Percentiles rank a stretch among this genome's conserved stretches.
phyloP scores from a whole-genome alignment of 2,797 vertebrate genomes.

The Odontamblyopus lacepedii region DNA sequence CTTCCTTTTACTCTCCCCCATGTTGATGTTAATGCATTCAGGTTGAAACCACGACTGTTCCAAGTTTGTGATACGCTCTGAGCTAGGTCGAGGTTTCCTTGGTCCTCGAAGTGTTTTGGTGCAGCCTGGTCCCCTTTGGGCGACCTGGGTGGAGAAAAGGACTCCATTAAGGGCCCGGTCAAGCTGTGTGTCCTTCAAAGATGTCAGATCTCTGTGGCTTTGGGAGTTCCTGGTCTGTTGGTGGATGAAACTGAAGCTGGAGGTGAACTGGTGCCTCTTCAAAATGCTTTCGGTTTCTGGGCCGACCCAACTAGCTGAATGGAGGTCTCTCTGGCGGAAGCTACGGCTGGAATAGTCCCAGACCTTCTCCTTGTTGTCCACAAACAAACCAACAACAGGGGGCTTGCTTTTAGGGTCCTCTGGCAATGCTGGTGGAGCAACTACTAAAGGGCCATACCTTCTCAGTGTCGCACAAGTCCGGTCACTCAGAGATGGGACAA shows the following conservation, averaged over 20 bases:
- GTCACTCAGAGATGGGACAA: constrained; percentile 33
- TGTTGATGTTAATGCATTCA: constrained; percentile 14
- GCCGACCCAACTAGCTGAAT: constrained; percentile 59
- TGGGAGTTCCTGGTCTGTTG: constrained; percentile 55
- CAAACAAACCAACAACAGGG: constrained; percentile 50
- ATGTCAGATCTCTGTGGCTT: constrained; percentile 60
- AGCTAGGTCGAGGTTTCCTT: constrained; percentile 44
- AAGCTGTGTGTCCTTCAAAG: constrained; percentile 49
- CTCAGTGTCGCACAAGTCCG: constrained; percentile 50
- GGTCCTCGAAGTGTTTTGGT: constrained; percentile 35
- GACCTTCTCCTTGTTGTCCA: constrained; percentile 58
- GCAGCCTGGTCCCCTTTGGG: constrained; percentile 41
- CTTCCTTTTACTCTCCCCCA: constrained; percentile 47
- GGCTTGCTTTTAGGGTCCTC: constrained; percentile 58
- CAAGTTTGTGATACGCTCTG: constrained; percentile 34
- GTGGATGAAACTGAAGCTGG: constrained; percentile 58
- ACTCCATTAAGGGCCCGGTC: constrained; percentile 59
- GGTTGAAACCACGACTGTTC: constrained; percentile 44
- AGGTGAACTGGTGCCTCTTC: constrained; percentile 53
- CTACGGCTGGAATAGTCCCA: constrained; percentile 57
- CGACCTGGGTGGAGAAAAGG: constrained; percentile 70
- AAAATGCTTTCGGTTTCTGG: constrained; percentile 54
- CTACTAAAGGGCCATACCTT: constrained; percentile 62
- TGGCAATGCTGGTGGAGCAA: constrained; percentile 41
- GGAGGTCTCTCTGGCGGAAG: constrained; percentile 52